A percentile compares a stretch with the other conserved stretches of the same genome.
These are phyloP conservation scores for Aporrectodea caliginosa DNA, from an alignment of 1,140 invertebrate genomes.

Conservation along the genomic window DNA sequence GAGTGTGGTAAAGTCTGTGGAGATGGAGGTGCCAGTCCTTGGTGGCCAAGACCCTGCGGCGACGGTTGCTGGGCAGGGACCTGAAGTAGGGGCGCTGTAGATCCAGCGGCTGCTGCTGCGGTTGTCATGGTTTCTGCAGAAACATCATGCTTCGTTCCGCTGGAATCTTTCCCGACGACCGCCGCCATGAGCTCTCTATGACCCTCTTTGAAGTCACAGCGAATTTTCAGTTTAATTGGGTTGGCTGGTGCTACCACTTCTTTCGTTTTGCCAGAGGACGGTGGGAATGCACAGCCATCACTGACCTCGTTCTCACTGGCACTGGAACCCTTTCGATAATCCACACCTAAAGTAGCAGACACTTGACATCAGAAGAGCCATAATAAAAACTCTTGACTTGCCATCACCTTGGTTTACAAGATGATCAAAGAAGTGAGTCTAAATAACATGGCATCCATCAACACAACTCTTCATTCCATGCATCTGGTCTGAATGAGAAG, in stretches of 20 bases:
- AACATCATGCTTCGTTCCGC: not conserved
- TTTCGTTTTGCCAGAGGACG: not conserved
- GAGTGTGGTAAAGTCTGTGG: not conserved
- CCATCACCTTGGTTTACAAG: too few species aligned
- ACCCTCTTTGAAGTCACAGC: constrained; percentile 7
- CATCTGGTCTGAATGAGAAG: too few species aligned
- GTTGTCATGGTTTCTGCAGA: not conserved
- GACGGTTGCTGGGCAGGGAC: not conserved
- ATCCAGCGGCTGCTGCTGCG: not conserved
- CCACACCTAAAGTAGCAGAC: too few species aligned
- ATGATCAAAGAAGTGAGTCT: too few species aligned
- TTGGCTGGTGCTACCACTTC: not conserved
- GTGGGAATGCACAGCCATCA: too few species aligned
- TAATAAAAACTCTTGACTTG: too few species aligned
- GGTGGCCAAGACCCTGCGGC: not conserved
- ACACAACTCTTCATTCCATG: too few species aligned
- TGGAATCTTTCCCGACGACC: not conserved
- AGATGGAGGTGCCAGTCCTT: not conserved
- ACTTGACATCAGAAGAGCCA: too few species aligned
- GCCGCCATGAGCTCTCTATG: not conserved
- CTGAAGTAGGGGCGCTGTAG: not conserved
- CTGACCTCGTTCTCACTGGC: too few species aligned
- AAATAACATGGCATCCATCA: too few species aligned
- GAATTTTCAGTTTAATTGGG: constrained; percentile 22
- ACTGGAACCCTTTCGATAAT: too few species aligned